Percentiles rank a stretch among this genome's conserved stretches.
Evolutionary conservation across 1,140 invertebrate species (phyloP).

Genomic region (Oppia nitens): DNA sequence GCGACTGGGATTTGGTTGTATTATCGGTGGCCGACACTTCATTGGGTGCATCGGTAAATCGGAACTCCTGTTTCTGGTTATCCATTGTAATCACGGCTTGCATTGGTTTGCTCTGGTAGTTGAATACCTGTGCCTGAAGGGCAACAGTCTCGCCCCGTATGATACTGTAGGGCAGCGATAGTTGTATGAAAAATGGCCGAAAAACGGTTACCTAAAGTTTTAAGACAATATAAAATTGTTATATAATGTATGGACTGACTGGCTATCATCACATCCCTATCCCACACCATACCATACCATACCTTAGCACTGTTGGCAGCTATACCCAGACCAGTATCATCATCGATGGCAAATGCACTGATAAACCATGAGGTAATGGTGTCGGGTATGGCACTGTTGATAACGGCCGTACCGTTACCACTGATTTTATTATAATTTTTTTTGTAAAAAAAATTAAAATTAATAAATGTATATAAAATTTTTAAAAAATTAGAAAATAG

Average conservation of each 20-base stretch:
- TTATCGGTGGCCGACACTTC: conserved; percentile 34
- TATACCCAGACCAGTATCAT: conserved; percentile 62
- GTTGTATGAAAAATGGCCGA: conserved; percentile 66
- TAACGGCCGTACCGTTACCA: conserved; percentile 32
- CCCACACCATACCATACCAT: not conserved
- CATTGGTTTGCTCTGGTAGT: conserved; percentile 63
- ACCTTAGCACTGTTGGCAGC: conserved; percentile 27
- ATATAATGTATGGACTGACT: too few relatives aligned
- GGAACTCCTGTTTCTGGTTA: conserved; percentile 56
- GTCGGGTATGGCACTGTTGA: conserved; percentile 50
- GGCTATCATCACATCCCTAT: too few relatives aligned
- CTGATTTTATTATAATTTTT: conserved; percentile 24
- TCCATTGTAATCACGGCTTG: conserved; percentile 62
- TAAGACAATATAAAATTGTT: not conserved
- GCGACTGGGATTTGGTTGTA: conserved; percentile 23
- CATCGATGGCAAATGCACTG: conserved; percentile 76
- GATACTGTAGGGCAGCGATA: conserved; percentile 74
- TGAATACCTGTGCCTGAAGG: conserved; percentile 77
- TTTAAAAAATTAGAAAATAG: not conserved
- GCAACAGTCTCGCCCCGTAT: conserved; percentile 76
- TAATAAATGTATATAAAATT: not conserved
- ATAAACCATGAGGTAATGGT: conserved; percentile 87
- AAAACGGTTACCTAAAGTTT: conserved; percentile 51
- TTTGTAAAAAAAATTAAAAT: not conserved
- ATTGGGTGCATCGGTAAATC: conserved; percentile 55